A percentile compares a stretch with the other conserved stretches of the same genome.
phyloP scores from a whole-genome alignment of 2,888 invertebrate species.

The Augochlorella aurata region DNA sequence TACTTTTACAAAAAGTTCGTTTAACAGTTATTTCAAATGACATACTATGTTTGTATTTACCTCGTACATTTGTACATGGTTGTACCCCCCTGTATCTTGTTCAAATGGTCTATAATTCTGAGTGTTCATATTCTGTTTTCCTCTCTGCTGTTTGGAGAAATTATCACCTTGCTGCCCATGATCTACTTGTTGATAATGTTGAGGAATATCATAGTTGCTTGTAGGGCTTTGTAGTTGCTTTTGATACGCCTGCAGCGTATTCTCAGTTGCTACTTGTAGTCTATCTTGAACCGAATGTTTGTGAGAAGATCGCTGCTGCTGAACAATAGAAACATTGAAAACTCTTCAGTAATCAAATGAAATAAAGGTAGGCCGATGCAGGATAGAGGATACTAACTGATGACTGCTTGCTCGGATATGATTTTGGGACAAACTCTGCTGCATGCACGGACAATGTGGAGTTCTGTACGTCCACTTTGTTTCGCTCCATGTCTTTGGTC shows the following conservation, averaged over 20 bases:
- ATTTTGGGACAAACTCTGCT: conserved; percentile 76
- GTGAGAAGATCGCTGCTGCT: conserved; percentile 36
- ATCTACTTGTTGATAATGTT: conserved; percentile 61
- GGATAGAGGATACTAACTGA: not conserved
- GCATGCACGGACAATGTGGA: conserved; percentile 66
- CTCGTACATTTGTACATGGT: conserved; percentile 64
- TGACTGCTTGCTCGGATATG: conserved; percentile 18
- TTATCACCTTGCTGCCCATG: conserved; percentile 50
- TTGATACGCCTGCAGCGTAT: conserved; percentile 23
- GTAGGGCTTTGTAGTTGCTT: conserved; percentile 54
- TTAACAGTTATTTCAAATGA: not conserved
- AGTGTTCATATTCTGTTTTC: conserved; percentile 46
- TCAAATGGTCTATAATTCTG: conserved; percentile 63
- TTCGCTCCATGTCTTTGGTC: conserved; percentile 16
- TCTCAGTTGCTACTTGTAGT: conserved; percentile 67
- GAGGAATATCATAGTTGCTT: conserved; percentile 39
- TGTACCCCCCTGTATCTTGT: conserved; percentile 67
- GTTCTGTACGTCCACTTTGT: conserved; percentile 37
- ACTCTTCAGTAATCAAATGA: not conserved
- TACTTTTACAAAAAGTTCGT: no score
- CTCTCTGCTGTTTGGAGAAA: conserved; percentile 51
- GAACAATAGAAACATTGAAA: conserved; percentile 23
- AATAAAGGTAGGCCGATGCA: conserved; percentile 14
- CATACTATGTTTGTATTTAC: conserved; percentile 41
- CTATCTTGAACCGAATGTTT: conserved; percentile 75